Percentiles rank a stretch among this genome's conserved stretches.
Evolutionary conservation across 2,797 vertebrate genomes (phyloP).

Genomic region (Gadopsis marmoratus): DNA sequence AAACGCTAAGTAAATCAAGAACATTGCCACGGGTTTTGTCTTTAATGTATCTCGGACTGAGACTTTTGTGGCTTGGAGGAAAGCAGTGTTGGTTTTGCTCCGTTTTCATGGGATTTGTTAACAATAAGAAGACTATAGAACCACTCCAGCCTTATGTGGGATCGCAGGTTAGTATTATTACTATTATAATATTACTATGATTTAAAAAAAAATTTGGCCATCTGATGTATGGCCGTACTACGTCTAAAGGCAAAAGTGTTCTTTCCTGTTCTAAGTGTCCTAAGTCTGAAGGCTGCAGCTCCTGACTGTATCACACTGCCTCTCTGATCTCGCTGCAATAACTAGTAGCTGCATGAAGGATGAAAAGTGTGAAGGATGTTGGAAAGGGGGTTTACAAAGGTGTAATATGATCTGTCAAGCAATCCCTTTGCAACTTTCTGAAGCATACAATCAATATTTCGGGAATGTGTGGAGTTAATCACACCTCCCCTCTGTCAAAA

Average conservation of each 20-base stretch:
- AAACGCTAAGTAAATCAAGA: no score
- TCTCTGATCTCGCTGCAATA: neutral
- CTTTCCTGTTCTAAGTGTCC: neutral
- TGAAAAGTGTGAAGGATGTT: neutral
- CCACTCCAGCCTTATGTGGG: no score
- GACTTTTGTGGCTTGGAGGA: neutral
- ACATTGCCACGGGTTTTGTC: no score
- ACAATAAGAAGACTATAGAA: no score
- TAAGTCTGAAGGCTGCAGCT: no score
- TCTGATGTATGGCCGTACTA: neutral
- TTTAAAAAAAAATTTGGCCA: neutral
- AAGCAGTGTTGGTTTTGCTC: neutral
- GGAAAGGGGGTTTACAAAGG: conserved; percentile 1
- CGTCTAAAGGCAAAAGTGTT: neutral
- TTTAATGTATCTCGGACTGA: no score
- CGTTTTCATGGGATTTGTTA: no score
- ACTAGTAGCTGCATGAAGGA: neutral
- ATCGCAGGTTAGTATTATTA: no score
- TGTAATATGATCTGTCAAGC: neutral
- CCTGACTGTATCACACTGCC: neutral
- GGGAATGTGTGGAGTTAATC: neutral
- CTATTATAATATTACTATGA: no score
- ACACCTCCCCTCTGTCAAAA: neutral
- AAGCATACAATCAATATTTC: neutral
- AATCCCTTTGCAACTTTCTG: neutral